These are phyloP conservation scores for Hybos culiciformis DNA, from an alignment of 2,888 invertebrate genomes.

Conservation along the genomic window DNA sequence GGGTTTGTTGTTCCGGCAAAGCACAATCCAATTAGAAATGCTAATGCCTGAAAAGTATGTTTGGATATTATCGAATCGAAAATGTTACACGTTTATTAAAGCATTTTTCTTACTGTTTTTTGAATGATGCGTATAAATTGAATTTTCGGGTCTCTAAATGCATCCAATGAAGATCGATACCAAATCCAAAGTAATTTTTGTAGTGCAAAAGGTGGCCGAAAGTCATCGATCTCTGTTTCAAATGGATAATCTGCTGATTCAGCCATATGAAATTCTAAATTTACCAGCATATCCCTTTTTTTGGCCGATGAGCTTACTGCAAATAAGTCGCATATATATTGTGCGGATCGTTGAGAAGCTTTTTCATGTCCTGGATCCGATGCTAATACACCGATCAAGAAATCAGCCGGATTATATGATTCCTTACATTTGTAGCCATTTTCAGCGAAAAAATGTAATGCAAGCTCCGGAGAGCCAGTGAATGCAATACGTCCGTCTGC, in stretches of 20 bases:
- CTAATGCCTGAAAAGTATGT: conserved; percentile 42
- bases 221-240: conserved; percentile 28
- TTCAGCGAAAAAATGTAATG: conserved; percentile 56
- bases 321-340: conserved; percentile 63
- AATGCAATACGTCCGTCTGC: conserved; percentile 80
- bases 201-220: conserved; percentile 50
- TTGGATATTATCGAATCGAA: neutral
- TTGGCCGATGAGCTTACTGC: conserved; percentile 63
- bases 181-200: conserved; percentile 63
- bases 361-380: conserved; percentile 63
- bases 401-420: conserved; percentile 83
- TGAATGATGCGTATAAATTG: conserved; percentile 64
- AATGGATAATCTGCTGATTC: conserved; percentile 37
- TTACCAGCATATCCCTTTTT: conserved; percentile 60
- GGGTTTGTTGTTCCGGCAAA: conserved; percentile 60
- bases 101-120: conserved; percentile 65
- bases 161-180: conserved; percentile 57
- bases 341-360: conserved; percentile 52
- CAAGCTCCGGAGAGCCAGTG: conserved; percentile 55
- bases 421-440: conserved; percentile 63
- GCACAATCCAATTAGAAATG: conserved; percentile 68
- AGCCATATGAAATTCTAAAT: conserved; percentile 55
- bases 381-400: conserved; percentile 71
- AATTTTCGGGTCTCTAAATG: conserved; percentile 66
- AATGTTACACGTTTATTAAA: neutral